A percentile compares a stretch with the other conserved stretches of the same genome.
Evolutionary conservation across 1,140 invertebrate genomes (phyloP).

Genomic region (Drosophila tristis): DNA sequence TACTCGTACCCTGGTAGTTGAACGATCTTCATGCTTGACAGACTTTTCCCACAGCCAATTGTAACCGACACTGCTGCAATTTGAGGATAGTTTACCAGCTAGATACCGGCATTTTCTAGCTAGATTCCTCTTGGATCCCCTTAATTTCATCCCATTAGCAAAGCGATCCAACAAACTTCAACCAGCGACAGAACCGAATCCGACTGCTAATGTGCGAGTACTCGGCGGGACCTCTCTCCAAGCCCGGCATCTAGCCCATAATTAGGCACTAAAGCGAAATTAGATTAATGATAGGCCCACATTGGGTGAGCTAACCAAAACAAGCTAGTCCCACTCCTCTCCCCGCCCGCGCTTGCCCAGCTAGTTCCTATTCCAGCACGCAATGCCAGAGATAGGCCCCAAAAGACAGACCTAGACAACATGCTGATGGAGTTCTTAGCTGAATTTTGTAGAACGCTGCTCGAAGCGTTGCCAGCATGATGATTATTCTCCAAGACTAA

Average conservation of each 20-base stretch:
- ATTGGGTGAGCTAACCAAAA: constrained; percentile 50
- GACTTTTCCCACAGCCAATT: constrained; percentile 57
- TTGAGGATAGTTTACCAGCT: constrained; percentile 26
- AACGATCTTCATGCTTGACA: constrained; percentile 73
- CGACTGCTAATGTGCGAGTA: constrained; percentile 55
- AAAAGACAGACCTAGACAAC: constrained; percentile 27
- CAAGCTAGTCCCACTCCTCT: constrained; percentile 1
- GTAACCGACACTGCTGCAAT: constrained; percentile 72
- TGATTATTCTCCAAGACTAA: constrained; percentile 71
- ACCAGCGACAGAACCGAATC: constrained; percentile 32
- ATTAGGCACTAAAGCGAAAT: constrained; percentile 73
- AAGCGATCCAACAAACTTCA: constrained; percentile 45
- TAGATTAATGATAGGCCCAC: constrained; percentile 79
- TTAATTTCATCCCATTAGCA: constrained; percentile 60
- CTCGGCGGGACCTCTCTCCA: constrained; percentile 28
- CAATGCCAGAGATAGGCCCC: constrained; percentile 38
- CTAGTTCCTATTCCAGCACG: constrained; percentile 50
- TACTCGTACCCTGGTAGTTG: constrained; percentile 48
- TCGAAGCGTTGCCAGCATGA: constrained; percentile 40
- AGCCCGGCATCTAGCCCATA: constrained; percentile 24
- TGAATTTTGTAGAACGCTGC: constrained; percentile 60
- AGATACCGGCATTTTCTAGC: constrained; percentile 20
- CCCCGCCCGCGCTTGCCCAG: constrained; percentile 5
- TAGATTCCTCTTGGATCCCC: constrained; percentile 29
- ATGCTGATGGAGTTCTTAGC: constrained; percentile 56